Base-by-base conservation (phyloP, 2,113 vertebrate genomes). In the Myotis lucifugus region DNA sequence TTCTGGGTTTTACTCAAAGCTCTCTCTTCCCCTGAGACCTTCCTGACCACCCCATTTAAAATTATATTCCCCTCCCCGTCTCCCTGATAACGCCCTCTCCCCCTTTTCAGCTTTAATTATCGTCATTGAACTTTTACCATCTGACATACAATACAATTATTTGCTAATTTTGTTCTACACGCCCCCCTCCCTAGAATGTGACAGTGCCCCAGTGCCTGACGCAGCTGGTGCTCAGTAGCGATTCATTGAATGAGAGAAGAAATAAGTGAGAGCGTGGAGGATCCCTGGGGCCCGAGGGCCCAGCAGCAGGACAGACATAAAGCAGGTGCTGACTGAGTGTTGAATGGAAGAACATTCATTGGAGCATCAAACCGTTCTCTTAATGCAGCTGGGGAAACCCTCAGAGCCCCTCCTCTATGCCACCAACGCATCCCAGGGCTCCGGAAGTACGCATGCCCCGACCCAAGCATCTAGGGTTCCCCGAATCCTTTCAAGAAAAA, bases 61-160 rank as follows among this genome's bases (percentile, higher is more conserved):
- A 18, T 29, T 6, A 1, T 8, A 61, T 46, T 8, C 46, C 2
- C 7, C 18, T 0, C 2, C 1, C 54, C 1, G 4, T 5, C 10
- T 37, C 48, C 23, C 2, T n/a, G 6, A 10, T 8, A 23, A 52
- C 0, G 1, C 25, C 6, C 14, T 66, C 64, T 48, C 13, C n/a
- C 10, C 13, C 6, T 76, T 25, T 29, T 37, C 15, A 29, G 3
- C 4, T 52, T 85, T 42, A 21, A 8, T 56, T 15, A 9, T 56
- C 8, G n/a, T 89, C 25, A 1, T 7, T 79, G 66, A 46, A 13
- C 46, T 32, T 11, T 52, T 2, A 0, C 54, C n/a, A 3, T 13
- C 64, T 46, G 56, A 50, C 37, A 52, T 11, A 42, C 4, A 11
- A 0, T 15, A 4, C 17, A 48, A 37, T 69, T 21, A 2, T 81